Base-by-base conservation (phyloP, 2,797 vertebrate species). In the Myoxocephalus aenaeus region DNA sequence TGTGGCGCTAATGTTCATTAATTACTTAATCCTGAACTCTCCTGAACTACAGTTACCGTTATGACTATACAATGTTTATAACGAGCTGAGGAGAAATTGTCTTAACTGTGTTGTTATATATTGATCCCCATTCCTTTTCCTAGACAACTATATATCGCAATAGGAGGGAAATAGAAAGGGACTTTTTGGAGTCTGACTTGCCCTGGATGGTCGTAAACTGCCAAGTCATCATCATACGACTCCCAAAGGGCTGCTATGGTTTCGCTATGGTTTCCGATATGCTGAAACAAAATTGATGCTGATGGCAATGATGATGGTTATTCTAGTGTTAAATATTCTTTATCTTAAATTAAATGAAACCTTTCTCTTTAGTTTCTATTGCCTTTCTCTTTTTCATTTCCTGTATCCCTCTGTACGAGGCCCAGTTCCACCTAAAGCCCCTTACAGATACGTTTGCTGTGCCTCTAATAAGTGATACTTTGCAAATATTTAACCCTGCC, bases 401-500 rank as follows among this genome's bases (percentile, higher is more conserved):
- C 65, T 80, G 20, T 58, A 11, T 42, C 57, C 29, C n/a, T 48
- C 59, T 46, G 1, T 9, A 32, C 54, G 12, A 3, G 69, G 36
- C 44, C 68, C n/a, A 32, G 62, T 61, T 78, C 72, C 50, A 48
- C 61, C 25, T 5, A 18, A 76, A 73, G 64, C 40, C 44, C 50
- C 53, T 15, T 53, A 70, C 38, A 44, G 69, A 80, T 36, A 62
- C 54, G 71, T 67, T 78, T 76, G 62, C 32, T 57, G 53, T 27
- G 44, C 65, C 50, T 89, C 81, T 77, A 86, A 90, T 82, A 91
- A 85, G 84, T 86, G 85, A 88, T 86, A 84, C 78, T 81, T 88
- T 75, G 90, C 90, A 92, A 94, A 92, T 92, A 92, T 92, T 93
- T 93, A 90, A 92, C 89, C 68, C 56, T 77, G 66, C 56, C 78